Base-by-base conservation (phyloP, 2,888 invertebrate genomes). In the Xestoiulus laeticollis region DNA sequence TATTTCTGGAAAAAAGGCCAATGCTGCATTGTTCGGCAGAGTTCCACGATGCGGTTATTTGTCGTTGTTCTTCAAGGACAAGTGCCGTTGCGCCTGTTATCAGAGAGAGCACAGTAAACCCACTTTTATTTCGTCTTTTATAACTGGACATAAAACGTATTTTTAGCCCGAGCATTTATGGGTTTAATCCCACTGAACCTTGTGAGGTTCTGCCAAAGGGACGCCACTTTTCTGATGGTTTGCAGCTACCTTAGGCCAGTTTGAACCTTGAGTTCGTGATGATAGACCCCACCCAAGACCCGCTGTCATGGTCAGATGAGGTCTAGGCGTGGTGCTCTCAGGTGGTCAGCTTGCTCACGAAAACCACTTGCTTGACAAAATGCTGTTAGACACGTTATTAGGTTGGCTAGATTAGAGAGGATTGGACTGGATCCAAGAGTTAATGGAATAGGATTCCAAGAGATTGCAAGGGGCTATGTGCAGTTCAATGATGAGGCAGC, bases 151-250 rank as follows among this genome's bases (percentile, higher is more conserved):
- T n/a, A 59, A 48, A 48, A 48, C 19, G 3, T 48, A 48, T 59
- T 59, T 59, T 59, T 59, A 59, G n/a, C 59, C 59, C 22, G n/a
- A n/a, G 59, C n/a, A n/a, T 59, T 59, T 59, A 59, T 59, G 22
- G n/a, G 59, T 59, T 59, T 59, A 59, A 48, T 48, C 48, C 48
- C 48, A 12, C 48, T 14, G 14, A 48, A 48, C 5, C 48, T 48
- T 48, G 19, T 10, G 48, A 19, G 19, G 48, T 48, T 48, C 48
- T 38, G 38, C 38, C 38, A 8, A 38, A 38, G 38, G 1, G 38
- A 8, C 38, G 8, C 8, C 38, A 8, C 1, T 38, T 38, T 38
- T 38, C 38, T 48, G 48, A 48, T 48, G 38, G 38, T 48, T 16
- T 48, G 48, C 48, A 48, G 48, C 14, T 8, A 38, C 48, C 48